Evolutionary conservation across 2,797 vertebrate species (phyloP).

Genomic region (Labroides dimidiatus): DNA sequence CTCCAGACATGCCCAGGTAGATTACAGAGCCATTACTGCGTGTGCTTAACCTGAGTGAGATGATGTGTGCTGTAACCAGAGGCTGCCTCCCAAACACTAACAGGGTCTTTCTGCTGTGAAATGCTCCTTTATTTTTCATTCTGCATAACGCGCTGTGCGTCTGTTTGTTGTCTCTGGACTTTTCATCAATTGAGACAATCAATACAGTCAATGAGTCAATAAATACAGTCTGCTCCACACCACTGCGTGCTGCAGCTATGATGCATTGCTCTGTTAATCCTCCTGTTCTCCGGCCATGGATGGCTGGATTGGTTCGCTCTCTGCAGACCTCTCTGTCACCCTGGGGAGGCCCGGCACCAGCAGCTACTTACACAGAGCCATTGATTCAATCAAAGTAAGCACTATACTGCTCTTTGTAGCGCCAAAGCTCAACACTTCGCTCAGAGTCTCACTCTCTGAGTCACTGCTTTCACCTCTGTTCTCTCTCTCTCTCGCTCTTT

Average conservation of each 20-base stretch:
- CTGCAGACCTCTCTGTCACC: conserved; percentile 75
- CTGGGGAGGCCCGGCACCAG: conserved; percentile 77
- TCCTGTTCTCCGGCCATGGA: conserved; percentile 63
- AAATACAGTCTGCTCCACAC: conserved; percentile 81
- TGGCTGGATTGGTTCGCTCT: conserved; percentile 74
- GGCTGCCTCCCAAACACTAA: conserved; percentile 48
- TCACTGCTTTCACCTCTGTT: conserved; percentile 79
- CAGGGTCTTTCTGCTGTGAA: conserved; percentile 71
- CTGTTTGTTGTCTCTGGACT: conserved; percentile 78
- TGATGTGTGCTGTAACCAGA: conserved; percentile 58
- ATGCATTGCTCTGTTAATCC: conserved; percentile 79
- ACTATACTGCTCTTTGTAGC: conserved; percentile 80
- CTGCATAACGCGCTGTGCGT: conserved; percentile 56
- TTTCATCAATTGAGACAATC: conserved; percentile 85
- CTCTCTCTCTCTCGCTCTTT: no score
- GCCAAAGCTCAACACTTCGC: conserved; percentile 73
- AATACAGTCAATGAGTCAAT: conserved; percentile 85
- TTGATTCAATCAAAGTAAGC: conserved; percentile 87
- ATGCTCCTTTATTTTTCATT: conserved; percentile 56
- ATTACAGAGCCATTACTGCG: conserved; percentile 67
- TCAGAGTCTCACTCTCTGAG: conserved; percentile 68
- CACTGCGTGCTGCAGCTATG: conserved; percentile 71
- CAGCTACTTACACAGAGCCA: conserved; percentile 84
- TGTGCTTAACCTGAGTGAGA: conserved; percentile 67
- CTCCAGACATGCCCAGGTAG: conserved; percentile 65